Conservation (phyloP, 2,797 vertebrate genomes). For the Anas bahamensis region DNA sequence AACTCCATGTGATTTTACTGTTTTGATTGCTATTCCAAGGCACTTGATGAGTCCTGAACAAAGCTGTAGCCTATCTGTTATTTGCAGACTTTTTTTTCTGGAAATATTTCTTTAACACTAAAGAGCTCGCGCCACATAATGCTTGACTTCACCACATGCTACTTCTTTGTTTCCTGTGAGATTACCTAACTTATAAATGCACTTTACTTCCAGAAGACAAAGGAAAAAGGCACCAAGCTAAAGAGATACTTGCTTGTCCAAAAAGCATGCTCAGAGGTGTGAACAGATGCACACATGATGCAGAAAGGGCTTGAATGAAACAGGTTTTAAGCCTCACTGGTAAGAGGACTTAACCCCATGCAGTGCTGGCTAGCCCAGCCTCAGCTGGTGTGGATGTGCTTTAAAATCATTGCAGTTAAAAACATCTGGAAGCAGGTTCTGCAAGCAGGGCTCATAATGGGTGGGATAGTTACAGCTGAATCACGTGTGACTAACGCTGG, state of each 20-base stretch:
- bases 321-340: background rate
- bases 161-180: background rate
- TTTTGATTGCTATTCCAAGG: background rate
- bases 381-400: background rate
- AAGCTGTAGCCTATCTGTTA: background rate
- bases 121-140: background rate
- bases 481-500: slow-evolving; percentile 15
- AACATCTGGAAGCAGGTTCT: slow-evolving; percentile 67
- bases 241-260: background rate
- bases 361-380: background rate
- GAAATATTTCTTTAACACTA: background rate
- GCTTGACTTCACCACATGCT: background rate
- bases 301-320: background rate
- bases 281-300: fast-evolving
- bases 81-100: background rate
- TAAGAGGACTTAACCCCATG: background rate
- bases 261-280: background rate
- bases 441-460: slow-evolving; percentile 11
- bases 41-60: background rate
- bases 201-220: background rate
- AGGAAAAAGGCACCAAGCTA: background rate
- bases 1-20: background rate
- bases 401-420: slow-evolving; percentile 44
- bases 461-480: slow-evolving; percentile 43
- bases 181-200: background rate